These are phyloP conservation scores for Pemphigus obesinymphae DNA, from an alignment of 1,140 invertebrate genomes.

Conservation along the genomic window DNA sequence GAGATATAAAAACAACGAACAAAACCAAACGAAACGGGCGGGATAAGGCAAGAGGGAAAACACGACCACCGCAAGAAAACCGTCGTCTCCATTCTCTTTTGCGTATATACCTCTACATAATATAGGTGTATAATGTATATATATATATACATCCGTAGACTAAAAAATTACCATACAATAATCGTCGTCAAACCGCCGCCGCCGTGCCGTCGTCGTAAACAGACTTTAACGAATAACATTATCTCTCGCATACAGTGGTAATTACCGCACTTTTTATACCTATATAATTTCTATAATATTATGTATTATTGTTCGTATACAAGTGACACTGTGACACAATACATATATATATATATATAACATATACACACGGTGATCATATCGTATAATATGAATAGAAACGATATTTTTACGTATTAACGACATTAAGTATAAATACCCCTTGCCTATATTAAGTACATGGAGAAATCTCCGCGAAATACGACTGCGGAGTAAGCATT, in stretches of 20 bases:
- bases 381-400: too few relatives aligned
- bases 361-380: neutral
- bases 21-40: neutral
- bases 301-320: neutral
- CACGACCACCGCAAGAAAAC: neutral
- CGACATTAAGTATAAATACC: too few relatives aligned
- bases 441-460: too few relatives aligned
- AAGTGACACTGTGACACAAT: neutral
- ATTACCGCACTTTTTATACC: neutral
- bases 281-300: neutral
- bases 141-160: neutral
- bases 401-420: neutral
- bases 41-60: neutral
- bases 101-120: too few relatives aligned
- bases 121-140: too few relatives aligned
- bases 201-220: conserved; percentile 5
- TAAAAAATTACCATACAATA: conserved; percentile 29
- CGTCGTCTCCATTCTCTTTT: neutral
- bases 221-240: conserved; percentile 21
- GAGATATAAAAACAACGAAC: neutral
- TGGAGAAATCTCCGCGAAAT: too few relatives aligned
- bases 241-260: neutral
- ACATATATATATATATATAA: too few relatives aligned
- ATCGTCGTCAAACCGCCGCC: neutral
- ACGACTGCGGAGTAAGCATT: too few relatives aligned